Conservation (phyloP, 2,797 vertebrate genomes). For the Sphenopsis melanotis region DNA sequence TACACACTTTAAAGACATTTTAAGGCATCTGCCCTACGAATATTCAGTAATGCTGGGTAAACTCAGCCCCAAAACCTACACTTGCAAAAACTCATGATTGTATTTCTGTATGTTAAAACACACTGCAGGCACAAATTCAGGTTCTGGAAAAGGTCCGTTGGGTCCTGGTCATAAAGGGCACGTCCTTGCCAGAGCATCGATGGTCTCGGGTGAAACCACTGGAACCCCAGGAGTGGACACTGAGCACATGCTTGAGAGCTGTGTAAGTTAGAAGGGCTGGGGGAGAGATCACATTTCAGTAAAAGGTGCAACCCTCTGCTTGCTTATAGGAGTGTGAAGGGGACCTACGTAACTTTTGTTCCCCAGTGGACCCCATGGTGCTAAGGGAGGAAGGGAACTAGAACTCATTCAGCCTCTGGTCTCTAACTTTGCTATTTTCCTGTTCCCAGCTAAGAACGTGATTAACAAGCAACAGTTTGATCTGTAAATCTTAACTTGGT, state of each 20-base stretch:
- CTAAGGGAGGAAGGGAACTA: neutral
- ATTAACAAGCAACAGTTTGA: neutral
- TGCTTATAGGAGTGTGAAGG: neutral
- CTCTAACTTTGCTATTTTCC: neutral
- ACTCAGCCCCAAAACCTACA: neutral
- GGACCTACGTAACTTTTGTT: neutral
- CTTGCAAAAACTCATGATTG: neutral
- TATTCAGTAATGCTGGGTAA: neutral
- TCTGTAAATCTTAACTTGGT: slow-evolving; percentile 30
- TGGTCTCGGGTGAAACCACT: neutral
- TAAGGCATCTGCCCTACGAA: neutral
- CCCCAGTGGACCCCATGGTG: neutral
- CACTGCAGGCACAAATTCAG: neutral
- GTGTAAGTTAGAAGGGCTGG: neutral
- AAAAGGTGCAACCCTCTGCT: neutral
- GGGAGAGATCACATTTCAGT: neutral
- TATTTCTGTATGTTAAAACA: neutral
- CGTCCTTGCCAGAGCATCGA: rapidly evolving
- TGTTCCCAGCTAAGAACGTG: neutral
- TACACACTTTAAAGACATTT: neutral
- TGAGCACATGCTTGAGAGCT: neutral
- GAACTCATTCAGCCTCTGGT: neutral
- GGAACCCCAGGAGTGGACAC: neutral
- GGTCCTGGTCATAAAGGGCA: neutral
- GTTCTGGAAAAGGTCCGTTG: neutral